Conservation (phyloP, 2,888 invertebrate species). For the Protula sp. region DNA sequence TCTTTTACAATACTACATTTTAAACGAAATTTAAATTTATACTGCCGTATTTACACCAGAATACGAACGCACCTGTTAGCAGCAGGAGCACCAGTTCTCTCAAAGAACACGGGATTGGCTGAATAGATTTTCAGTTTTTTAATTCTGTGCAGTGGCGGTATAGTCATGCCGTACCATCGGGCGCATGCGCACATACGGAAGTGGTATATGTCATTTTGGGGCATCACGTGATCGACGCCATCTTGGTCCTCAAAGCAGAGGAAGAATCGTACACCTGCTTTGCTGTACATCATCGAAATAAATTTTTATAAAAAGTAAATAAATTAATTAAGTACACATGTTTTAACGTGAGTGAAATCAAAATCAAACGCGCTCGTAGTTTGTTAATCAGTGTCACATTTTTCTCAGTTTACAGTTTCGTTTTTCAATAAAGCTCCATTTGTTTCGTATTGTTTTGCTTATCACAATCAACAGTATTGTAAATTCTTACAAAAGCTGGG, state of each 20-base stretch:
- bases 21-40: too few species aligned
- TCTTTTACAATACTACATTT: too few species aligned
- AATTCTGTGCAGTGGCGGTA: background rate
- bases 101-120: background rate
- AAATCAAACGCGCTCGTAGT: too few species aligned
- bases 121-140: background rate
- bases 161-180: background rate
- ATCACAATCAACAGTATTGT: too few species aligned
- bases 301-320: background rate
- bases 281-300: background rate
- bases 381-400: too few species aligned
- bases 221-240: background rate
- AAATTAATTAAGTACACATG: background rate
- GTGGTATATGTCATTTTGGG: background rate
- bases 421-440: too few species aligned
- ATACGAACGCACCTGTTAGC: background rate
- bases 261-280: background rate
- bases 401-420: too few species aligned
- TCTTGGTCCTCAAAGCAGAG: background rate
- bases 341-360: too few species aligned
- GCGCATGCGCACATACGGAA: background rate
- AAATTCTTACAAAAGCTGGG: too few species aligned
- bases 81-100: background rate
- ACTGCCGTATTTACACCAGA: too few species aligned
- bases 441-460: too few species aligned